Conservation (phyloP, 1,140 invertebrate genomes). For the Laodelphax striatellus region DNA sequence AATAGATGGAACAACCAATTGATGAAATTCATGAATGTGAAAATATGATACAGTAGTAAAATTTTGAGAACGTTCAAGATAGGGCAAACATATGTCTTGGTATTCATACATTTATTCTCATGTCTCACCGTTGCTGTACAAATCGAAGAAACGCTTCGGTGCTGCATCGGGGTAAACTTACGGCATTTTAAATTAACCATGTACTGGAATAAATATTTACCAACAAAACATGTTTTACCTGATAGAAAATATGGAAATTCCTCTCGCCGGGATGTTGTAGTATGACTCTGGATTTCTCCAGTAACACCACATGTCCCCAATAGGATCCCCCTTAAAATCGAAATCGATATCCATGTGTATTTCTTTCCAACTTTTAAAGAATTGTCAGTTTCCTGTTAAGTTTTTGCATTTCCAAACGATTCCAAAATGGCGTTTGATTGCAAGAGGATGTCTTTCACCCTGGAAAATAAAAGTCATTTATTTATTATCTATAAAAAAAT, state of each 20-base stretch:
- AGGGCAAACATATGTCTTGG: no score
- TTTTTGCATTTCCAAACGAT: conserved; percentile 96
- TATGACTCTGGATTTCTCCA: conserved; percentile 94
- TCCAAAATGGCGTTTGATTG: conserved; percentile 93
- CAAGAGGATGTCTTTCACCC: conserved; percentile 92
- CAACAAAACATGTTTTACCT: conserved; percentile 42
- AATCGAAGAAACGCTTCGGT: no score
- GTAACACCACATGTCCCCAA: conserved; percentile 91
- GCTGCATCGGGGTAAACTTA: no score
- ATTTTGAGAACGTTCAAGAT: no score
- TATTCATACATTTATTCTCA: no score
- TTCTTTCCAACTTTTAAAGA: conserved; percentile 95
- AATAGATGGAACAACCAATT: no score
- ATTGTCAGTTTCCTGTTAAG: conserved; percentile 94
- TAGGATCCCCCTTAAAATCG: conserved; percentile 94
- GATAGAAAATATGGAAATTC: conserved; percentile 97
- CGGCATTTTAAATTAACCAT: no score
- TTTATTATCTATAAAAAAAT: conserved; percentile 2
- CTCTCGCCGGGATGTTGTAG: conserved; percentile 86
- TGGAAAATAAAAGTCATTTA: conserved; percentile 40
- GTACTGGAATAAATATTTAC: no score
- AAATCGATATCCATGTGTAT: conserved; percentile 99
- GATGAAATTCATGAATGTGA: no score
- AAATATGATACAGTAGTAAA: no score
- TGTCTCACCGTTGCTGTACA: no score